A percentile compares a stretch with the other conserved stretches of the same genome.
Evolutionary conservation across 2,888 invertebrate species (phyloP).

Genomic region (Ellobium chinense): DNA sequence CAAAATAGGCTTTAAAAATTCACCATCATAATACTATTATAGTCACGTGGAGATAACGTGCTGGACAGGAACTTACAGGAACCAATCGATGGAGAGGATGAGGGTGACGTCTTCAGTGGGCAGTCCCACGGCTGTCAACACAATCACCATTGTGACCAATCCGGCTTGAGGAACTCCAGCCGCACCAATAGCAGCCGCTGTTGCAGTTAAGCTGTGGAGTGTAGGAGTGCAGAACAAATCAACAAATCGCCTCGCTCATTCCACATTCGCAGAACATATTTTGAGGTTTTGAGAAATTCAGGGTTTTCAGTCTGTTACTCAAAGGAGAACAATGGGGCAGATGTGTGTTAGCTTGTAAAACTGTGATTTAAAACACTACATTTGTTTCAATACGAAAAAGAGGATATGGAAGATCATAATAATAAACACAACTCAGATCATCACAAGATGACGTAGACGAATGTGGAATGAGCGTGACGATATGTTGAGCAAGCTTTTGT

Average conservation of each 20-base stretch:
- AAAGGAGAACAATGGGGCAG: too few relatives aligned
- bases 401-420: too few relatives aligned
- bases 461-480: too few relatives aligned
- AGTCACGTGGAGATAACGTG: neutral
- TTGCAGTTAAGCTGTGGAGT: slow-evolving; percentile 93
- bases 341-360: too few relatives aligned
- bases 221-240: neutral
- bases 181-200: slow-evolving; percentile 97
- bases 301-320: too few relatives aligned
- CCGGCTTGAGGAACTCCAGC: slow-evolving; percentile 98
- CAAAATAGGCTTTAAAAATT: neutral
- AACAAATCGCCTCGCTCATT: neutral
- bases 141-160: slow-evolving; percentile 89
- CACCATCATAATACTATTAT: neutral
- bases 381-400: too few relatives aligned
- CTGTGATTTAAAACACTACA: too few relatives aligned
- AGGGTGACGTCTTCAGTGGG: slow-evolving; percentile 80
- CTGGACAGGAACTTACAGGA: slow-evolving; percentile 75
- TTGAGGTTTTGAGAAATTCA: too few relatives aligned
- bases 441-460: too few relatives aligned
- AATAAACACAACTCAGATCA: too few relatives aligned
- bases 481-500: too few relatives aligned
- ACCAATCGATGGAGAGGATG: slow-evolving; percentile 80
- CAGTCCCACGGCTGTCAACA: slow-evolving; percentile 80
- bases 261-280: too few relatives aligned